These are phyloP conservation scores for Vultur gryphus DNA, from an alignment of 2,797 vertebrate genomes.

Conservation along the genomic window DNA sequence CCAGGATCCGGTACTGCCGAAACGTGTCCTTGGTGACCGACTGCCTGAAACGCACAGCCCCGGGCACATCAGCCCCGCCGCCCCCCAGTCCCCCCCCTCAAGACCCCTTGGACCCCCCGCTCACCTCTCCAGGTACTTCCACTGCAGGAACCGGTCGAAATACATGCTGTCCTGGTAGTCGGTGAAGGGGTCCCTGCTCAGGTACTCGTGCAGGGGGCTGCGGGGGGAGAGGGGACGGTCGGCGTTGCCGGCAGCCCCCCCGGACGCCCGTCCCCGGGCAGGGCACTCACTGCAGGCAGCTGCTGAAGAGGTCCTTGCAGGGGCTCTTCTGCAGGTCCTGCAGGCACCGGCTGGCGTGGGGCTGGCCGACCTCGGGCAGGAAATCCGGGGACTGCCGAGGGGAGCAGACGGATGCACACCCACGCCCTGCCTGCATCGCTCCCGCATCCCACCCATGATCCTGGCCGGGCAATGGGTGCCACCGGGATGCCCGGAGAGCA, in stretches of 20 bases:
- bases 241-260: too few species aligned
- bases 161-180: conserved; percentile 74
- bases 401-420: neutral
- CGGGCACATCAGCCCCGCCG: rapidly evolving
- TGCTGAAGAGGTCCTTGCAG: conserved; percentile 74
- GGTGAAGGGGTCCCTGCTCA: conserved; percentile 79
- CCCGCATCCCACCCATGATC: neutral
- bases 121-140: conserved; percentile 89
- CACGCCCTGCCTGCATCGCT: rapidly evolving
- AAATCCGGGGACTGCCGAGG: conserved; percentile 68
- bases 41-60: conserved; percentile 66
- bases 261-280: rapidly evolving
- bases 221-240: neutral
- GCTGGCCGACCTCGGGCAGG: conserved; percentile 56
- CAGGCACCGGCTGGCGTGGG: conserved; percentile 57
- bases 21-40: conserved; percentile 79
- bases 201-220: conserved; percentile 59
- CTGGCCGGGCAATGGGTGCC: neutral
- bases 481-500: neutral
- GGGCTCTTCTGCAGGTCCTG: conserved; percentile 64
- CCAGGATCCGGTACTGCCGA: conserved; percentile 84
- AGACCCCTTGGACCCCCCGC: neutral
- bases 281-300: conserved; percentile 74
- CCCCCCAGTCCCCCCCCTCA: neutral
- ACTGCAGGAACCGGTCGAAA: conserved; percentile 85